phyloP scores from a whole-genome alignment of 2,113 vertebrate genomes.

The Plectropomus leopardus region DNA sequence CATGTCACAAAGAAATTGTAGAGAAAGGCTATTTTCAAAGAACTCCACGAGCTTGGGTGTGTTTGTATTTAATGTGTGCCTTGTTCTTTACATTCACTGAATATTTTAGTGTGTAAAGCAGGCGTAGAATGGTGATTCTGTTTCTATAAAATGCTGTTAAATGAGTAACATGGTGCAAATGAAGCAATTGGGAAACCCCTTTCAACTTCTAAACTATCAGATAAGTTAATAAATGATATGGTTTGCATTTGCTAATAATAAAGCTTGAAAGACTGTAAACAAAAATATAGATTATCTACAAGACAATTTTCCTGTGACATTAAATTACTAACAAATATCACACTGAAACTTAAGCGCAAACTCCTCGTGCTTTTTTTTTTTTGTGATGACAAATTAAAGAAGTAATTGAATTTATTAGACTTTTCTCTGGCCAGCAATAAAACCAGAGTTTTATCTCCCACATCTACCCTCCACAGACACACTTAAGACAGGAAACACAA shows the following conservation, averaged over 20 bases:
- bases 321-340: not conserved
- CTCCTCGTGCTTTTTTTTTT: not conserved
- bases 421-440: conserved; percentile 7
- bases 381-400: conserved; percentile 3
- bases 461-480: conserved; percentile 54
- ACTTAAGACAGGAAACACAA: conserved; percentile 78
- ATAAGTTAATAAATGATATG: not conserved
- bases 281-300: not conserved
- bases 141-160: conserved; percentile 39
- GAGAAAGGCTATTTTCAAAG: conserved; percentile 62
- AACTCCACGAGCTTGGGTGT: conserved; percentile 26
- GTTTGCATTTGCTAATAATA: not conserved
- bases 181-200: conserved; percentile 5
- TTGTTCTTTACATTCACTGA: conserved; percentile 45
- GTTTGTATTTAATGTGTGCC: conserved; percentile 47
- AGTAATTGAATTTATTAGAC: conserved; percentile 15
- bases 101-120: conserved; percentile 8
- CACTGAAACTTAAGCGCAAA: not conserved
- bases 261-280: not conserved
- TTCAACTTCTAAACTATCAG: conserved; percentile 12
- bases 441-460: conserved; percentile 35
- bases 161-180: conserved; percentile 25
- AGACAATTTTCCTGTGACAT: not conserved
- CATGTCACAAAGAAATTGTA: conserved; percentile 63
- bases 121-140: conserved; percentile 1